Percentiles rank a stretch among this genome's conserved stretches.
phyloP scores from a whole-genome alignment of 1,140 invertebrate species.

The Lineus longissimus region DNA sequence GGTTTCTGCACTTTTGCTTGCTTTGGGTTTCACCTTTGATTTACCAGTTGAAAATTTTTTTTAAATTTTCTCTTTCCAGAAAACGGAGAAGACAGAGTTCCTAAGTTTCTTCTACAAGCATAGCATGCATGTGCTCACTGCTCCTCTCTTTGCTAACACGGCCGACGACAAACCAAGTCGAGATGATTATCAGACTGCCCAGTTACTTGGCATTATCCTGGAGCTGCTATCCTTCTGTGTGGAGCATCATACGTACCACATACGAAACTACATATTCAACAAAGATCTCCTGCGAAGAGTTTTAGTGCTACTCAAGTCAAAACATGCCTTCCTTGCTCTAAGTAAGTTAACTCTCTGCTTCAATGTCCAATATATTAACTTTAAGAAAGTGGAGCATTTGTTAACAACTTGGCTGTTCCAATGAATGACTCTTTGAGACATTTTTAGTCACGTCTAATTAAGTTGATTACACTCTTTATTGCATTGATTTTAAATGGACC shows the following conservation, averaged over 20 bases:
- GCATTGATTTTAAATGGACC: too few species aligned
- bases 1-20: conserved; percentile 16
- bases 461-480: too few species aligned
- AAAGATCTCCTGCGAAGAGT: conserved; percentile 93
- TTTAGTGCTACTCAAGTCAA: conserved; percentile 93
- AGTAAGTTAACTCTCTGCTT: conserved; percentile 70
- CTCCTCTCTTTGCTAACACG: conserved; percentile 85
- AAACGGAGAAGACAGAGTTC: conserved; percentile 97
- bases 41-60: too few species aligned
- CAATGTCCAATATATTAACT: neutral
- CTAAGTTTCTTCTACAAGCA: conserved; percentile 98
- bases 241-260: conserved; percentile 99
- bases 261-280: conserved; percentile 95
- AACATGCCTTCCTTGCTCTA: conserved; percentile 95
- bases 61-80: conserved; percentile 53
- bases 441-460: too few species aligned
- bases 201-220: conserved; percentile 87
- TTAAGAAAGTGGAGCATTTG: too few species aligned
- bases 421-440: neutral
- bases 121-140: conserved; percentile 90
- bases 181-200: conserved; percentile 95
- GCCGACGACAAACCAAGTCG: conserved; percentile 77
- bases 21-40: too few species aligned
- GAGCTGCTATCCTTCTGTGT: conserved; percentile 98
- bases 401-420: neutral